Conservation (phyloP, 1,140 invertebrate genomes). For the Orchestia grillus region DNA sequence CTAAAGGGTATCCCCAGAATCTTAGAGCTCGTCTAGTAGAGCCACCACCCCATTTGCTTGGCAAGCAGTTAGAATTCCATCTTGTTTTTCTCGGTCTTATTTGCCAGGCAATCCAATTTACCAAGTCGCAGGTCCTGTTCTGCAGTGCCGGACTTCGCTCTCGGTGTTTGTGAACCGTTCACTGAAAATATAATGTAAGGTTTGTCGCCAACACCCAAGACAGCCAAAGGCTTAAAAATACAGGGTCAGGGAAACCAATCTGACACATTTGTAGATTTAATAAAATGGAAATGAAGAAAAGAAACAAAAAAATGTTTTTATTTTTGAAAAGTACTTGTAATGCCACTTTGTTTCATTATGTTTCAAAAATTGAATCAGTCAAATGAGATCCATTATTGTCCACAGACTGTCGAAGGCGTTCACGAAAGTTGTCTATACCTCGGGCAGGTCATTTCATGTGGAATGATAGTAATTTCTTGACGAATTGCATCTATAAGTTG, state of each 20-base stretch:
- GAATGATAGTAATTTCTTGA: no score
- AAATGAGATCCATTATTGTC: no score
- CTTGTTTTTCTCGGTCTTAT: conserved; percentile 46
- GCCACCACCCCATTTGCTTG: not conserved
- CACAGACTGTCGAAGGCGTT: no score
- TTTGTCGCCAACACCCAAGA: not conserved
- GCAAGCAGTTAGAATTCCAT: conserved; percentile 4
- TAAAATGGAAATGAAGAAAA: no score
- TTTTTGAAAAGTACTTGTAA: no score
- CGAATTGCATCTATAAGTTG: no score
- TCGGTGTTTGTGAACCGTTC: not conserved
- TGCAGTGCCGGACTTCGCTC: not conserved
- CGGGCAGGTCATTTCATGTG: no score
- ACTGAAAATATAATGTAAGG: not conserved
- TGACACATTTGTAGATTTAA: no score
- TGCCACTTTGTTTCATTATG: no score
- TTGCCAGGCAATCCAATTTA: conserved; percentile 52
- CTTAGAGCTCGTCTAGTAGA: not conserved
- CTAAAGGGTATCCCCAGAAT: not conserved
- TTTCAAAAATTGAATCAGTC: no score
- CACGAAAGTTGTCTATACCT: no score
- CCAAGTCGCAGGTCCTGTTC: conserved; percentile 2
- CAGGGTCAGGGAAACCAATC: not conserved
- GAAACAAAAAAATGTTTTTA: no score
- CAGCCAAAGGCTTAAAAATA: not conserved